Evolutionary conservation across 2,113 vertebrate species (phyloP).

Genomic region (Oncorhynchus mykiss): DNA sequence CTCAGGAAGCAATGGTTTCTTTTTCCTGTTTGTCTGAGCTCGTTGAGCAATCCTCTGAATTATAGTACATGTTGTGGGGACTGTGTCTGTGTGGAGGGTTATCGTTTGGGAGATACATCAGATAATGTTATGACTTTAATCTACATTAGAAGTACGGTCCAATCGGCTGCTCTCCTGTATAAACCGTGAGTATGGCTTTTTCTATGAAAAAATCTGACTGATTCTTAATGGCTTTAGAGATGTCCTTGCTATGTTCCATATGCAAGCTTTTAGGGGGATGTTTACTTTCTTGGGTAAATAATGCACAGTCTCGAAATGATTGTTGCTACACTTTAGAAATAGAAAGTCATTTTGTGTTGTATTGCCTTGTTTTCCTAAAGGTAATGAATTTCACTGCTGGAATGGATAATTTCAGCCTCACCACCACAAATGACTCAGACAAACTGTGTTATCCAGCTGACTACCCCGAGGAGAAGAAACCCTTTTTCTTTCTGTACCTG

Average conservation of each 20-base stretch:
- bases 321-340: background rate
- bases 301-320: background rate
- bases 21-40: no score
- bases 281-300: background rate
- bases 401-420: conserved; percentile 46
- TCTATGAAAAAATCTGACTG: background rate
- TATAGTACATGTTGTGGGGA: no score
- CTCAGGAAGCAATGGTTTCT: no score
- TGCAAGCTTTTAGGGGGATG: background rate
- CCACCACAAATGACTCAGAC: conserved; percentile 57
- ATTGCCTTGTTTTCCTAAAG: conserved; percentile 20
- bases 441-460: conserved; percentile 53
- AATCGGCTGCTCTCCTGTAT: background rate
- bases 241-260: background rate
- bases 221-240: background rate
- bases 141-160: background rate
- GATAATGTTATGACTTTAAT: conserved; percentile 5
- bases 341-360: background rate
- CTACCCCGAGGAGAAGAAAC: background rate
- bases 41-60: no score
- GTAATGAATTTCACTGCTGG: background rate
- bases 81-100: no score
- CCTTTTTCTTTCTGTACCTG: conserved; percentile 77
- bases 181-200: conserved; percentile 33
- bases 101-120: no score